These are phyloP conservation scores for Macaria liturata DNA, from an alignment of 2,888 invertebrate species.

Conservation along the genomic window DNA sequence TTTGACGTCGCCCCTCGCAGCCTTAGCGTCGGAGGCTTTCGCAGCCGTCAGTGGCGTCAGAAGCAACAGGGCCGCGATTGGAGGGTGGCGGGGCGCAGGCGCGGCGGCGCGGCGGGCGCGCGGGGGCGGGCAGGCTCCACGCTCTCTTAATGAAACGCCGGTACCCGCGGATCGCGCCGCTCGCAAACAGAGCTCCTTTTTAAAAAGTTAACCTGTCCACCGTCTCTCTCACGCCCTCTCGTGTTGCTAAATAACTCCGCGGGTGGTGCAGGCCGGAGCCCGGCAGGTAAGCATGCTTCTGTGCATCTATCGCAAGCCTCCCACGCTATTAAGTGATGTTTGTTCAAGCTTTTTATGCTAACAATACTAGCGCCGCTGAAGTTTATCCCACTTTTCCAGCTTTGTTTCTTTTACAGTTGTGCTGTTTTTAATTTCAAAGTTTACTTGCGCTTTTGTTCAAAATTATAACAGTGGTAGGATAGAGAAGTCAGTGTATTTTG, in stretches of 20 bases:
- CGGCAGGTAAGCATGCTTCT: slow-evolving; percentile 51
- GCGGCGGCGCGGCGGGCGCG: slow-evolving; percentile 40
- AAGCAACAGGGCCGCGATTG: slow-evolving; percentile 80
- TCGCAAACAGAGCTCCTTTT: slow-evolving; percentile 63
- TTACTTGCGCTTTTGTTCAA: too few relatives aligned
- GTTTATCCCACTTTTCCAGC: too few relatives aligned
- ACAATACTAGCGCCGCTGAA: too few relatives aligned
- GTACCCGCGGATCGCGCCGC: slow-evolving; percentile 77
- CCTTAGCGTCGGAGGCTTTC: slow-evolving; percentile 23
- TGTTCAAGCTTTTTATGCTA: too few relatives aligned
- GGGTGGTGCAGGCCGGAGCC: slow-evolving; percentile 51
- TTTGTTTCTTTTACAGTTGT: too few relatives aligned
- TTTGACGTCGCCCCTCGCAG: slow-evolving; percentile 56
- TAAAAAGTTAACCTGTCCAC: slow-evolving; percentile 71
- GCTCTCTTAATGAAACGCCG: slow-evolving; percentile 80
- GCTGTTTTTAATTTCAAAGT: too few relatives aligned
- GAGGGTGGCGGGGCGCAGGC: slow-evolving; percentile 61
- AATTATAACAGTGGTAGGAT: too few relatives aligned
- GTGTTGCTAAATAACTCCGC: slow-evolving; percentile 61
- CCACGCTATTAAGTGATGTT: too few relatives aligned
- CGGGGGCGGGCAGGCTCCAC: slow-evolving; percentile 69
- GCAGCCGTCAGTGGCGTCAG: slow-evolving; percentile 74
- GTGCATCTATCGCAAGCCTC: too few relatives aligned
- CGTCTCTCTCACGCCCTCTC: slow-evolving; percentile 72
- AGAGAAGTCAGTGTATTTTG: too few relatives aligned